These are phyloP conservation scores for Lasius fuliginosus DNA, from an alignment of 2,888 invertebrate genomes.

Conservation along the genomic window DNA sequence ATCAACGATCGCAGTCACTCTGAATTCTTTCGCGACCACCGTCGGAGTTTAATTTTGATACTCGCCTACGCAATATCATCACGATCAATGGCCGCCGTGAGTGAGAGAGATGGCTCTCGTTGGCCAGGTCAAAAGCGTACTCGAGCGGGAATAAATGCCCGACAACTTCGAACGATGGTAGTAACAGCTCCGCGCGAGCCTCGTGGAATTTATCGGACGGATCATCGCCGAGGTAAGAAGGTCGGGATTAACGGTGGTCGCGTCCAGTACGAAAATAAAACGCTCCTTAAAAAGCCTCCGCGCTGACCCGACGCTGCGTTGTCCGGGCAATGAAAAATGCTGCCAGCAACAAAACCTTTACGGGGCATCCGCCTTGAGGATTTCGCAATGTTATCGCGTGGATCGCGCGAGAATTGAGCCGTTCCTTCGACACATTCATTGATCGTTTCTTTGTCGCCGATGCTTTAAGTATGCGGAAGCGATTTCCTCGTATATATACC, in stretches of 20 bases:
- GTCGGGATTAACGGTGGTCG: slow-evolving; percentile 77
- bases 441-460: slow-evolving; percentile 49
- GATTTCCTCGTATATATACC: background rate
- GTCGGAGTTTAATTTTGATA: slow-evolving; percentile 57
- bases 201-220: slow-evolving; percentile 75
- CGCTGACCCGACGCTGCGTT: slow-evolving; percentile 62
- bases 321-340: slow-evolving; percentile 67
- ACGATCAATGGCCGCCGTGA: slow-evolving; percentile 55
- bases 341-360: slow-evolving; percentile 65
- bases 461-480: slow-evolving; percentile 43
- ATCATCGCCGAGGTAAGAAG: slow-evolving; percentile 75
- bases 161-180: slow-evolving; percentile 65
- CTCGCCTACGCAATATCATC: slow-evolving; percentile 58
- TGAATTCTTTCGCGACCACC: slow-evolving; percentile 56
- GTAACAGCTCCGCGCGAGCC: slow-evolving; percentile 63
- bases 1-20: slow-evolving; percentile 47
- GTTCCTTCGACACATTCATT: slow-evolving; percentile 54
- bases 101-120: slow-evolving; percentile 59
- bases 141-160: slow-evolving; percentile 72
- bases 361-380: slow-evolving; percentile 60
- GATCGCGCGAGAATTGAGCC: slow-evolving; percentile 55
- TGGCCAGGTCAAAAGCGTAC: slow-evolving; percentile 59
- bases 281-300: slow-evolving; percentile 75
- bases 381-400: slow-evolving; percentile 54
- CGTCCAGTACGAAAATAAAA: slow-evolving; percentile 75